Evolutionary conservation across 2,113 vertebrate genomes (phyloP), one percentile per base, ranked within the genome.

Genomic region (Caranx ignobilis): DNA sequence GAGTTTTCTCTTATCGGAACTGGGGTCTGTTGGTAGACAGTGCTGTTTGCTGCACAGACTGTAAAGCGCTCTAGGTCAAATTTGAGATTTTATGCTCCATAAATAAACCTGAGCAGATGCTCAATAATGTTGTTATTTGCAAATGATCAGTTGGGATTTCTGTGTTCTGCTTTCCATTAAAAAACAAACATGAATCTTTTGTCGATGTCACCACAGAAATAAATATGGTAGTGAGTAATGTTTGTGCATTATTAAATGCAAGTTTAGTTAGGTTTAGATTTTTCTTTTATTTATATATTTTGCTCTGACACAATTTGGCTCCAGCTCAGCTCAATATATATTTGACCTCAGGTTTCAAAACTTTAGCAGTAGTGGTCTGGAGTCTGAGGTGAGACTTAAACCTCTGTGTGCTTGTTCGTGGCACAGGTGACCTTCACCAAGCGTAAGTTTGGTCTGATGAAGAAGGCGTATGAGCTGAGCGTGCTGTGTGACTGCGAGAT

Each of bases 401-500:
- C 54, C 15, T 48, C 12, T 13, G 6, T 18, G 50, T 67, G 13
- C 19, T 31, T 69, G 39, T 43, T 47, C 2, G 1, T 12, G 9
- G 2, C 1, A 0, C 26, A 99, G 97, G 97, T 99, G 89, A 99
- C 97, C 0, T 99, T 99, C 88, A 99, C 97, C 88, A 99, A 99
- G 91, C 93, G 98, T 7, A 99, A 99, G 64, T 99, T 99, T 8
- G 98, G 98, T 31, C 93, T 99, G 92, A 99, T 99, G 98, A 99
- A 99, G 95, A 99, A 99, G 87, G 98, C 98, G 0, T 99, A 99
- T 0, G 98, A 99, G 93, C 94, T 99, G 95, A 99, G 98, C 6
- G 97, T 99, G 81, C 94, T 99, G 73, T 99, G 98, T 0, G 97
- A 99, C 96, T 99, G 98, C 3, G 97, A 99, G 95, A 99, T 99